These are phyloP conservation scores for Callionymus lyra DNA, from an alignment of 2,113 vertebrate genomes.

Conservation along the genomic window DNA sequence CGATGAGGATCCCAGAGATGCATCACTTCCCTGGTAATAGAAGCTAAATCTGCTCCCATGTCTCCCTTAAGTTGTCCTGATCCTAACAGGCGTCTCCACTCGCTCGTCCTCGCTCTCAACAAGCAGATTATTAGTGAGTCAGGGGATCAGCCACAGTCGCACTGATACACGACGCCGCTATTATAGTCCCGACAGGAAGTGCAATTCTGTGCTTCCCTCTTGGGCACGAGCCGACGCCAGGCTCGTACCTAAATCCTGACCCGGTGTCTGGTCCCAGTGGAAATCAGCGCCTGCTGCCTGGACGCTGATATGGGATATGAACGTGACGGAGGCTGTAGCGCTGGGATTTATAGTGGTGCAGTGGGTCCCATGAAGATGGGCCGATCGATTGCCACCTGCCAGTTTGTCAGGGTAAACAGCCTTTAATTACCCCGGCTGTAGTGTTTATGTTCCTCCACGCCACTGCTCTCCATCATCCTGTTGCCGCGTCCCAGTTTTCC, in stretches of 20 bases:
- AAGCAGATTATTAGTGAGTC: conserved; percentile 49
- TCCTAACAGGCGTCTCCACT: conserved; percentile 13
- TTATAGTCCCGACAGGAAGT: conserved; percentile 32
- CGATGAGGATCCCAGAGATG: too few species aligned
- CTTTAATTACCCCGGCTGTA: conserved; percentile 58
- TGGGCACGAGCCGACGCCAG: conserved; percentile 13
- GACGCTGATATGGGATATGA: conserved; percentile 26
- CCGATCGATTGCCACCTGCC: conserved; percentile 48
- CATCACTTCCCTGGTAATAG: conserved; percentile 2
- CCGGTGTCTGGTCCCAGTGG: conserved; percentile 15
- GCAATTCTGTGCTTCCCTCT: conserved; percentile 25
- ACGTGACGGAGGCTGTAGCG: conserved; percentile 9
- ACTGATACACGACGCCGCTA: conserved; percentile 44
- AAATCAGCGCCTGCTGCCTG: conserved; percentile 4
- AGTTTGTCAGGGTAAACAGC: conserved; percentile 51
- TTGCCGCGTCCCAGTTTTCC: conserved; percentile 13
- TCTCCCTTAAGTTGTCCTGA: conserved; percentile 1
- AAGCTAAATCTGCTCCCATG: too few species aligned
- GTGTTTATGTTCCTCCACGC: conserved; percentile 49
- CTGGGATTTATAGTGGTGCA: conserved; percentile 54
- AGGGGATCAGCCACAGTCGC: conserved; percentile 20
- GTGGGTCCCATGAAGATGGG: conserved; percentile 30
- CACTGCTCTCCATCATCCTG: conserved; percentile 39
- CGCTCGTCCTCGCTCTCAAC: conserved; percentile 15
- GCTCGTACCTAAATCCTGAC: conserved; percentile 14